These are phyloP conservation scores for Habropoda laboriosa DNA, from an alignment of 1,140 invertebrate species.

Conservation along the genomic window DNA sequence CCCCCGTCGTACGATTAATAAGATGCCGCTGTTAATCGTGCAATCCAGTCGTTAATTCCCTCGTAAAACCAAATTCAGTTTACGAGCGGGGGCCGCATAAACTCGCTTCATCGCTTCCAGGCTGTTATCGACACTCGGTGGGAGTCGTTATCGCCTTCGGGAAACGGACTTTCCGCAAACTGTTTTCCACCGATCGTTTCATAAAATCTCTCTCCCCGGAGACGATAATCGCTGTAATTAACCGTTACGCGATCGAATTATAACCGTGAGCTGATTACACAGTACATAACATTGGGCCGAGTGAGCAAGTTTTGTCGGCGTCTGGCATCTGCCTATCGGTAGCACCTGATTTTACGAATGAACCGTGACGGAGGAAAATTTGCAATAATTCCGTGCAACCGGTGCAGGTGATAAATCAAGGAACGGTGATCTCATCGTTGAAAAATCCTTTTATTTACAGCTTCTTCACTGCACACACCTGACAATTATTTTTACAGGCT, in stretches of 20 bases:
- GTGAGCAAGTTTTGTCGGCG: no score
- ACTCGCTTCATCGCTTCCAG: no score
- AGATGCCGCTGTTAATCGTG: neutral
- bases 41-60: neutral
- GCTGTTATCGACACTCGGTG: neutral
- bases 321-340: no score
- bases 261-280: neutral
- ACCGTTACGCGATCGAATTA: neutral
- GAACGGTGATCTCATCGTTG: no score
- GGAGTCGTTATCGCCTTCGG: neutral
- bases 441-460: no score
- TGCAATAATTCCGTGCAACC: no score
- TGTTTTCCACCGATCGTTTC: neutral
- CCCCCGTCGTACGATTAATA: neutral
- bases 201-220: neutral
- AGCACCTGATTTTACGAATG: no score
- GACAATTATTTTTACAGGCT: no score
- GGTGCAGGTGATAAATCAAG: no score
- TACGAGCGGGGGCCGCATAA: neutral
- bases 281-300: no score
- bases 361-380: no score
- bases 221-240: neutral
- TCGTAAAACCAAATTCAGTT: slow-evolving; percentile 7
- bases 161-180: neutral
- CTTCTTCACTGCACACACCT: no score